phyloP scores from a whole-genome alignment of 2,888 invertebrate species.

The Chloromyia formosa region DNA sequence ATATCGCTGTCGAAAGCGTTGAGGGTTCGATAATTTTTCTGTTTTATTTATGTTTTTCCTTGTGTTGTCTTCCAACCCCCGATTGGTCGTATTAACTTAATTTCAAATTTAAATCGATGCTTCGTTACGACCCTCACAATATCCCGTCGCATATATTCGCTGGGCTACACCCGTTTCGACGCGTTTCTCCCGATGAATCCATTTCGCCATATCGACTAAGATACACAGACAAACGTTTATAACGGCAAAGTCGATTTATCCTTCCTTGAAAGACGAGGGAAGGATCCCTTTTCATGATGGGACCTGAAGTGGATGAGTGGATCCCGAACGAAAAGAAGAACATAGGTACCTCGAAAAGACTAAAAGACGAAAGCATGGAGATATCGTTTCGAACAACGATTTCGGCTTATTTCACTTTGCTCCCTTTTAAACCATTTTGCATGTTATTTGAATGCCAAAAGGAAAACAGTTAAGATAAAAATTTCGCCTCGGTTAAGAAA shows the following conservation, averaged over 20 bases:
- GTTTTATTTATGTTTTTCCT: constrained; percentile 30
- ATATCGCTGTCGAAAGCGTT: constrained; percentile 18
- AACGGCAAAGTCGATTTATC: constrained; percentile 38
- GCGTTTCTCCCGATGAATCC: constrained; percentile 13
- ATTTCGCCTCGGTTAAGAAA: constrained; percentile 45
- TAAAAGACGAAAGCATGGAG: constrained; percentile 32
- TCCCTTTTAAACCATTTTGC: constrained; percentile 53
- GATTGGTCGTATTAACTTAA: constrained; percentile 45
- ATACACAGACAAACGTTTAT: constrained; percentile 29
- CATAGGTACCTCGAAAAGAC: constrained; percentile 20
- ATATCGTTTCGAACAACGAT: constrained; percentile 45
- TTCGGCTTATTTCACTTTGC: constrained; percentile 51
- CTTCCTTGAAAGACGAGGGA: constrained; percentile 27
- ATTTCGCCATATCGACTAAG: no score
- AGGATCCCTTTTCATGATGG: constrained; percentile 16
- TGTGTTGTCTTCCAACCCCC: constrained; percentile 23
- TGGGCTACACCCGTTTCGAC: background rate
- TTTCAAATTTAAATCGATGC: constrained; percentile 50
- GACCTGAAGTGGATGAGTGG: constrained; percentile 21
- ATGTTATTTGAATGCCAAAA: constrained; percentile 54
- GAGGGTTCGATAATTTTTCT: constrained; percentile 38
- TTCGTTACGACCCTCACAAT: constrained; percentile 45
- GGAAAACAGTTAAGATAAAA: constrained; percentile 48
- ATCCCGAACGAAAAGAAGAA: background rate
- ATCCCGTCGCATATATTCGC: constrained; percentile 9